Base-by-base conservation (phyloP, 2,888 invertebrate species). In the Mythimna impura region DNA sequence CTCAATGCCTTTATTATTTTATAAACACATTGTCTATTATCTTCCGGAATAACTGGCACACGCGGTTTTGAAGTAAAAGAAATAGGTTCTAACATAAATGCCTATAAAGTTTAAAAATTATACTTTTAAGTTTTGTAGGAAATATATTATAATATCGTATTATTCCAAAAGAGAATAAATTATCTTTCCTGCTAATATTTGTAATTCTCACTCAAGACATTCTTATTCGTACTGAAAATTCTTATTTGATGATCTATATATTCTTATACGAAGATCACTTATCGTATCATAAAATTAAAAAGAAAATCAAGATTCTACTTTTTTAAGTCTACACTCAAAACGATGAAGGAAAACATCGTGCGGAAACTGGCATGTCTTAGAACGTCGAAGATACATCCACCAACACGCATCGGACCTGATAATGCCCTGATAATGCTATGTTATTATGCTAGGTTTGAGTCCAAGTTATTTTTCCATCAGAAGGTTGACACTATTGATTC, bases 391-490 rank as follows among this genome's bases (percentile, higher is more conserved):
- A 17, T 1, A 47, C 20, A 7, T 20, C 47, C 20, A 47, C 47
- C 2, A 17, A 20, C 17, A 5, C 1, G 47, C 7, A 17, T 14
- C 17, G 47, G 17, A 6, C 47, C 17, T 17, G 30, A 30, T 30
- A 25, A 25, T 25, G 25, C 25, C 25, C 17, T 17, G 7, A 47
- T 47, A 47, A 47, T 47, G 4, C 12, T 43, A 12, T 43, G 43
- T 43, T 43, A 43, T 43, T 43, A 43, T 43, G 5, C 14, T 47
- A 17, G 47, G 17, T 17, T 47, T 47, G 17, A 47, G 47, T 54
- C 8, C 12, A n/a, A 47, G 50, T 55, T 66, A 54, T 80, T 76
- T 78, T 78, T 71, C 67, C 43, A 77, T 68, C 63, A 65, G 25
- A 63, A 71, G 12, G 14, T 66, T 62, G 58, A 54, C 62, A 61